A percentile compares a stretch with the other conserved stretches of the same genome.
phyloP scores from a whole-genome alignment of 2,797 vertebrate genomes.

The Chiloscyllium punctatum region DNA sequence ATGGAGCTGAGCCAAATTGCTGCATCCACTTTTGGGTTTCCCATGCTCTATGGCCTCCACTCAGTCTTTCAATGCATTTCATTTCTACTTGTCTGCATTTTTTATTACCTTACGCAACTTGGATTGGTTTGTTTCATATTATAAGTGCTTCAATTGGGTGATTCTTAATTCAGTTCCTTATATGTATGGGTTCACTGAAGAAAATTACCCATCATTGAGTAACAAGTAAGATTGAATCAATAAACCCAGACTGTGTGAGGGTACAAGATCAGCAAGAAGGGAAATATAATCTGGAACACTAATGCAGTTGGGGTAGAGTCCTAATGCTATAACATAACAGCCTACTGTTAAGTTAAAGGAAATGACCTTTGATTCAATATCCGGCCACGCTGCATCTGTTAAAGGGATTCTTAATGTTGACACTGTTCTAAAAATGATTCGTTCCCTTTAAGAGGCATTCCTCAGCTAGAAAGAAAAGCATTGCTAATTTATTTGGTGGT shows the following conservation, averaged over 20 bases:
- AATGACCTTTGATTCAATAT: neutral
- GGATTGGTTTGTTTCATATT: neutral
- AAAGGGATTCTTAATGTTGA: neutral
- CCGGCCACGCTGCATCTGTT: neutral
- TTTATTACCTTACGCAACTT: neutral
- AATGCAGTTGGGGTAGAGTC: neutral
- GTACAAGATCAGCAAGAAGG: neutral
- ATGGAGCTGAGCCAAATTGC: no score
- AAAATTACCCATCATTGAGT: neutral
- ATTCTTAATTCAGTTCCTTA: neutral
- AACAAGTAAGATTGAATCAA: neutral
- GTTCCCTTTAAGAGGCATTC: neutral
- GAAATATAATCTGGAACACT: neutral
- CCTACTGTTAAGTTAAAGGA: neutral
- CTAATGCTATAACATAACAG: neutral
- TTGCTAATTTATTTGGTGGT: neutral
- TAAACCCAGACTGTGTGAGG: neutral
- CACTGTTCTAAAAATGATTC: neutral
- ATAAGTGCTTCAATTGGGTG: neutral
- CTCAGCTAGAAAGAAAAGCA: neutral
- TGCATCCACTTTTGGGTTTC: neutral
- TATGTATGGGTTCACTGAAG: neutral
- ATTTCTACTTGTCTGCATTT: neutral
- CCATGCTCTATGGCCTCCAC: neutral
- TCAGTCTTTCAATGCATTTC: neutral